Evolutionary conservation across 1,140 invertebrate species (phyloP), one percentile per base, ranked within the genome.

Genomic region (Paramacrobiotus metropolitanus): DNA sequence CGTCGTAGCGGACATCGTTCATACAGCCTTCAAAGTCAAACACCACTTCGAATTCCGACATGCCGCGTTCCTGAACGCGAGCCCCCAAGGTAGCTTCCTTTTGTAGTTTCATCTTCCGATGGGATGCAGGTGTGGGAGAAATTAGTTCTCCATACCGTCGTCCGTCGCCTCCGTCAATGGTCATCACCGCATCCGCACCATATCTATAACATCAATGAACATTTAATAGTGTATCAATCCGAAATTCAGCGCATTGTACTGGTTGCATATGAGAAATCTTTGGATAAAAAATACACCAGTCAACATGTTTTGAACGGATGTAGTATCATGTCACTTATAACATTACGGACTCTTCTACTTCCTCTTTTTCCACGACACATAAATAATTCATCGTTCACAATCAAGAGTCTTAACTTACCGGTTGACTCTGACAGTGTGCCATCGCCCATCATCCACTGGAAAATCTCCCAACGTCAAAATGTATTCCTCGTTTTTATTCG

Each of bases 151-250:
- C 95, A 73, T 88, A 95, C 63, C 89, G 78, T 65, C 87, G 76
- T 0, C 91, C 91, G 77, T 96, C 91, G 1, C 92, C 92, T 18
- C 88, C 88, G 72, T 97, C 92, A 44, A 96, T 74, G 69, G 88
- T 86, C 45, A 97, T 72, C 15, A 84, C 88, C n/a, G 92, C 89
- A 2, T 88, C 86, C 31, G 87, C 90, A 31, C 92, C 91, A 66
- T 87, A 90, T n/a, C n/a, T n/a, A 44, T 30, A 61, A 62, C 31
- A 9, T 31, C 30, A 21, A 18, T 29, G 44, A 40, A n/a, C 18
- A 61, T n/a, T 61, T 45, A n/a, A 1, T 30, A 24, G 18, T 31
- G 15, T 20, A 31, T 62, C 20, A 29, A 60, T 3, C n/a, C 4
- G 30, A 61, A 61, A 29, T 59, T 21, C 60, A 2, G 20, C 60